Conservation (phyloP, 2,113 vertebrate genomes). For the Sula dactylatra region DNA sequence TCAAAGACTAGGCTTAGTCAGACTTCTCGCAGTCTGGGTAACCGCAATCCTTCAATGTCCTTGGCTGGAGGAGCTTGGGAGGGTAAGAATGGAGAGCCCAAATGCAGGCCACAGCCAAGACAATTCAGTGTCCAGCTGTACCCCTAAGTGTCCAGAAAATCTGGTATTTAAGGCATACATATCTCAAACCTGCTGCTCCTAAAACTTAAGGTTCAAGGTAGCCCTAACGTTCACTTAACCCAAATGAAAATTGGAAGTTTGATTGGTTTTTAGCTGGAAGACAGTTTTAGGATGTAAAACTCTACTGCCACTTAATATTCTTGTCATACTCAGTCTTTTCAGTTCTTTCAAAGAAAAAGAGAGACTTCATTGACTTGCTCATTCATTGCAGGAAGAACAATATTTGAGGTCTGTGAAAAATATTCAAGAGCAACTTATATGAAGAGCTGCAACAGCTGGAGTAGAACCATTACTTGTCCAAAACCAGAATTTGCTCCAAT, state of each 20-base stretch:
- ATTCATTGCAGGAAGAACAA: not conserved
- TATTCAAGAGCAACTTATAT: not conserved
- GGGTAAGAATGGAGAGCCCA: not conserved
- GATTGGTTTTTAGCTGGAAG: not conserved
- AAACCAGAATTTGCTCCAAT: not conserved
- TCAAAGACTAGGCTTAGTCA: not conserved
- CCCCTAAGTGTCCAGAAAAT: not conserved
- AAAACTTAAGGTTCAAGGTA: not conserved
- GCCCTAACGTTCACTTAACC: not conserved
- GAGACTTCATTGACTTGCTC: not conserved
- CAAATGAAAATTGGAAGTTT: not conserved
- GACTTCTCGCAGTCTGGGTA: not conserved
- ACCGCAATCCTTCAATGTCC: fast-evolving
- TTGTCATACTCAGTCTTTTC: not conserved
- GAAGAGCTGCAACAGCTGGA: constrained; percentile 9
- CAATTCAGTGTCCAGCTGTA: not conserved
- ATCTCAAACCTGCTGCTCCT: not conserved
- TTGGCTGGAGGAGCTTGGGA: not conserved
- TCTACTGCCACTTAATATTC: not conserved
- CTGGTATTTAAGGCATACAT: not conserved
- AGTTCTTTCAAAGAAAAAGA: not conserved
- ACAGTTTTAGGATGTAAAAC: not conserved
- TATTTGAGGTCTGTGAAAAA: not conserved
- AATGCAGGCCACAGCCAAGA: not conserved
- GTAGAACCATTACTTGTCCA: not conserved